phyloP scores from a whole-genome alignment of 2,888 invertebrate genomes.

The Mythimna pallens region DNA sequence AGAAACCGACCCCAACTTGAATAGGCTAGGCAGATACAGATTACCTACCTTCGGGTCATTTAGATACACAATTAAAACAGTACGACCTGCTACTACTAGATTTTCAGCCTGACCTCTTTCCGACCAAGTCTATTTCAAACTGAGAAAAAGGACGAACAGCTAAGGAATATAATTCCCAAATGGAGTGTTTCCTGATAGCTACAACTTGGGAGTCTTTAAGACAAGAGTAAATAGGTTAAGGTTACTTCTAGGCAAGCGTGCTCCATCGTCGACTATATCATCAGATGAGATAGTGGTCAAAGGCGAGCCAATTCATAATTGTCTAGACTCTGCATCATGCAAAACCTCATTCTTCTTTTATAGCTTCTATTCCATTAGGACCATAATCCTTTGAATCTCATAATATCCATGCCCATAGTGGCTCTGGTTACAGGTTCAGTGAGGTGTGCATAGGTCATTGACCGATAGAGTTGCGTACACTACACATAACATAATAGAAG shows the following conservation, averaged over 20 bases:
- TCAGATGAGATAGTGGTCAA: too few species aligned
- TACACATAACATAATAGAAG: conserved; percentile 49
- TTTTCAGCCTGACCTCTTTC: neutral
- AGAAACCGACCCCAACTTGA: too few species aligned
- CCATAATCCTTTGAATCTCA: neutral
- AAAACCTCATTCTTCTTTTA: neutral
- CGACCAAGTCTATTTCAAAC: neutral
- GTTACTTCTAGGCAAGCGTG: too few species aligned
- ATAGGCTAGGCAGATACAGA: too few species aligned
- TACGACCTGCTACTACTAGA: neutral
- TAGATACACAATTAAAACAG: neutral
- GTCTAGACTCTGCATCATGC: neutral
- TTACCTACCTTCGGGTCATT: neutral
- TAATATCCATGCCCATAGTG: conserved; percentile 8
- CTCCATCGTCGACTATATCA: too few species aligned
- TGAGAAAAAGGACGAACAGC: neutral
- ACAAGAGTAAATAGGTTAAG: too few species aligned
- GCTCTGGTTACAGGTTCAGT: conserved; percentile 42
- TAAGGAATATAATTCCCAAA: too few species aligned
- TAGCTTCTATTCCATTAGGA: neutral
- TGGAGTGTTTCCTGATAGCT: too few species aligned
- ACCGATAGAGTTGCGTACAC: conserved; percentile 48
- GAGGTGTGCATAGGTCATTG: conserved; percentile 48
- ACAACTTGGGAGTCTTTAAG: too few species aligned
- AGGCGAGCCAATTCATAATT: too few species aligned